These are phyloP conservation scores for Sclerodermus sp. DNA, from an alignment of 2,888 invertebrate genomes.

Conservation along the genomic window DNA sequence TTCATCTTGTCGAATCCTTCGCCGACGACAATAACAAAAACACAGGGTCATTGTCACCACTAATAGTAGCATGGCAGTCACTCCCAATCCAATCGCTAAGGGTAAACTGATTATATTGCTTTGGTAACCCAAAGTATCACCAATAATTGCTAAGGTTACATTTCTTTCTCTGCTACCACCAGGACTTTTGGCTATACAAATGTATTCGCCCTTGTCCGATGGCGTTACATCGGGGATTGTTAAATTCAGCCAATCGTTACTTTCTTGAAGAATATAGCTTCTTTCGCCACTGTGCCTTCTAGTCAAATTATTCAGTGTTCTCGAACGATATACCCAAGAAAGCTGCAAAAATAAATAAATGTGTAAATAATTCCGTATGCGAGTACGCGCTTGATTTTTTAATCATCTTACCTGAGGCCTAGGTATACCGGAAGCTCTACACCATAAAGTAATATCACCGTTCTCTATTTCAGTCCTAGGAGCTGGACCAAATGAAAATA, in stretches of 20 bases:
- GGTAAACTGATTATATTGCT: conserved; percentile 54
- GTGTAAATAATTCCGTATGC: too few relatives aligned
- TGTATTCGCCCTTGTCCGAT: conserved; percentile 73
- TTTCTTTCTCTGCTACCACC: conserved; percentile 80
- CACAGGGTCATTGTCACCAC: conserved; percentile 60
- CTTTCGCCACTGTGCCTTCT: conserved; percentile 55
- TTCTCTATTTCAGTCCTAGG: conserved; percentile 65
- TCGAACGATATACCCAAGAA: conserved; percentile 55
- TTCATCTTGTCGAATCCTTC: conserved; percentile 62
- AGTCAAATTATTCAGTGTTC: conserved; percentile 37
- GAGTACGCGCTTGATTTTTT: too few relatives aligned
- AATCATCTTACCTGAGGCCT: conserved; percentile 65
- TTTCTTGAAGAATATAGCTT: conserved; percentile 49
- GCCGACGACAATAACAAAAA: conserved; percentile 63
- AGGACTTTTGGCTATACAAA: conserved; percentile 79
- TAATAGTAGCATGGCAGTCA: conserved; percentile 61
- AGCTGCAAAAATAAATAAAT: conserved; percentile 65
- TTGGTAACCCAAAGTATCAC: conserved; percentile 40
- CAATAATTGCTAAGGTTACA: conserved; percentile 65
- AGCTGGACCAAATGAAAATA: conserved; percentile 57
- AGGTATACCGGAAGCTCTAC: conserved; percentile 76
- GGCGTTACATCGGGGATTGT: conserved; percentile 67
- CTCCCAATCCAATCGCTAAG: conserved; percentile 58
- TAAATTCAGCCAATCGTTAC: conserved; percentile 61
- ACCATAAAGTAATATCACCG: conserved; percentile 71